A percentile compares a stretch with the other conserved stretches of the same genome.
These are phyloP conservation scores for Sebastes aleutianus DNA, from an alignment of 2,797 vertebrate genomes.

Conservation along the genomic window DNA sequence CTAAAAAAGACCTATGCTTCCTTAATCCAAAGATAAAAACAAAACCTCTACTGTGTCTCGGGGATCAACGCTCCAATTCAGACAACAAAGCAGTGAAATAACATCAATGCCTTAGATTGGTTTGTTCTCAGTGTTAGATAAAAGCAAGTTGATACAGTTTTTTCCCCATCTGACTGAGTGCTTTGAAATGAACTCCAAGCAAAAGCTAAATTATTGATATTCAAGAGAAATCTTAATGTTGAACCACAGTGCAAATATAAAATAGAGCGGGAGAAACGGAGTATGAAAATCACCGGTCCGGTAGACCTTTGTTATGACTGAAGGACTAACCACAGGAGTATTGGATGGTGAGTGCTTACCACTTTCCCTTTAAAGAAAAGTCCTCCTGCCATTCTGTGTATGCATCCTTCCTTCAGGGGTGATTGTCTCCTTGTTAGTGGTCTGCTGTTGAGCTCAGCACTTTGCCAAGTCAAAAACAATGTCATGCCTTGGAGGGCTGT, in stretches of 20 bases:
- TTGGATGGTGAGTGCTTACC: slow-evolving; percentile 39
- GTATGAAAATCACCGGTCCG: slow-evolving; percentile 41
- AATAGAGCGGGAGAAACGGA: slow-evolving; percentile 15
- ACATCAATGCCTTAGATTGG: slow-evolving; percentile 69
- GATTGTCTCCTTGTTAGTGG: slow-evolving; percentile 76
- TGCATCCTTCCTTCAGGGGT: slow-evolving; percentile 70
- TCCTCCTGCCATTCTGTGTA: slow-evolving; percentile 65
- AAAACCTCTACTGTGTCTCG: slow-evolving; percentile 69
- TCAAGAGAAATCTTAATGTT: slow-evolving; percentile 66
- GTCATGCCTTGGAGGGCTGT: slow-evolving; percentile 74
- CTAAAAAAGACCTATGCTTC: slow-evolving; percentile 75
- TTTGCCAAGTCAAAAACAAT: slow-evolving; percentile 82
- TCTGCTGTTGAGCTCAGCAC: slow-evolving; percentile 80
- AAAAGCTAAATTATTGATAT: slow-evolving; percentile 76
- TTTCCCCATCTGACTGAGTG: slow-evolving; percentile 57
- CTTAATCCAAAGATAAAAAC: slow-evolving; percentile 79
- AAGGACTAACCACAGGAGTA: slow-evolving; percentile 47
- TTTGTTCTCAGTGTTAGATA: slow-evolving; percentile 70
- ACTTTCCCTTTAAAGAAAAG: slow-evolving; percentile 59
- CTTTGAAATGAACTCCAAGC: slow-evolving; percentile 77
- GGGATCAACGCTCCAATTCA: slow-evolving; percentile 71
- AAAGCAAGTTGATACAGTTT: slow-evolving; percentile 63
- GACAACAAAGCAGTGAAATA: slow-evolving; percentile 72
- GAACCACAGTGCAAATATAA: slow-evolving; percentile 55
- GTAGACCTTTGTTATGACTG: slow-evolving; percentile 53